Evolutionary conservation across 2,113 vertebrate species (phyloP).

Genomic region (Platysternon megacephalum): DNA sequence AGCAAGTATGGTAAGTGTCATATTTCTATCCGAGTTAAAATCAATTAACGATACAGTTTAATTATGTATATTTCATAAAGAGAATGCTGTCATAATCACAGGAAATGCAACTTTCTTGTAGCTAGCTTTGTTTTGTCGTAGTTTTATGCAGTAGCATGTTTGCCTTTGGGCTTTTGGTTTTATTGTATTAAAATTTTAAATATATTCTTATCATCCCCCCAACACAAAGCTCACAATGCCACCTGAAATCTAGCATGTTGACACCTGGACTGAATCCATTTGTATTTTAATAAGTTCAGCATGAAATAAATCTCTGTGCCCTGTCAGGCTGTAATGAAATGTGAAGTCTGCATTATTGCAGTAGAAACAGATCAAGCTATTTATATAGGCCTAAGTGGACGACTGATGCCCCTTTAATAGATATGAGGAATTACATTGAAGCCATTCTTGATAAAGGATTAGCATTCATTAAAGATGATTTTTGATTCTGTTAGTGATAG

Average conservation of each 20-base stretch:
- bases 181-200: conserved; percentile 45
- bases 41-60: background rate
- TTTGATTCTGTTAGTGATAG: background rate
- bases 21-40: background rate
- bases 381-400: background rate
- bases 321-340: background rate
- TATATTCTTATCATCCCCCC: conserved; percentile 9
- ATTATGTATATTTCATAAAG: background rate
- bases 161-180: conserved; percentile 12
- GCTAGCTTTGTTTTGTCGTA: conserved; percentile 29
- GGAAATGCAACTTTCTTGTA: background rate
- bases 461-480: conserved; percentile 13
- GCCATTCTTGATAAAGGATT: conserved; percentile 14
- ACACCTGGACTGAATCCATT: conserved; percentile 30
- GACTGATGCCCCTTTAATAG: background rate
- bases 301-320: conserved; percentile 11
- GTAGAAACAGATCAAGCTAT: background rate
- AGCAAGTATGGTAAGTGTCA: background rate
- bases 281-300: background rate
- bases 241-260: background rate
- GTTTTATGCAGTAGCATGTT: conserved; percentile 29
- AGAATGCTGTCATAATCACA: background rate
- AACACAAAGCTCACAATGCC: conserved; percentile 4
- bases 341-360: background rate
- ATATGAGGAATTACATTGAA: background rate